Evolutionary conservation across 2,888 invertebrate genomes (phyloP).

Genomic region (Sesia apiformis): DNA sequence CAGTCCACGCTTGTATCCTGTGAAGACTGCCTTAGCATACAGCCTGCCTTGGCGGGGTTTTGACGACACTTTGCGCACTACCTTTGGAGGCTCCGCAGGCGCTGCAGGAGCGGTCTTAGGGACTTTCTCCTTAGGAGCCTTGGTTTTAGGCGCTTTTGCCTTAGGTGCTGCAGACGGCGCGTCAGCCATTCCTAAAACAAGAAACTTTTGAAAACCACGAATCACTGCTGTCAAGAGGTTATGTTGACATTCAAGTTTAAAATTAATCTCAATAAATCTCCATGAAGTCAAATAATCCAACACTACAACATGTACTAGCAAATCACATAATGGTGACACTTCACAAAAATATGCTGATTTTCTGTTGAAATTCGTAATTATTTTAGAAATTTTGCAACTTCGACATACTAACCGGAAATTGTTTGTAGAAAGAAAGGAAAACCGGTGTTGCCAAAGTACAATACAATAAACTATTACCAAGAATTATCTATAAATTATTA

Average conservation of each 20-base stretch:
- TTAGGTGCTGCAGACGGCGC: conserved; percentile 70
- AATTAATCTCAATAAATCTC: conserved; percentile 47
- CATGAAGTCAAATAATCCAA: conserved; percentile 27
- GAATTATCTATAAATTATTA: too few species aligned
- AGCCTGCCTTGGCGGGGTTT: conserved; percentile 85
- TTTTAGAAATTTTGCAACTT: conserved; percentile 21
- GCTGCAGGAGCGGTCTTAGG: conserved; percentile 71
- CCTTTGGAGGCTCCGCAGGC: conserved; percentile 68
- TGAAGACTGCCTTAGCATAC: conserved; percentile 98
- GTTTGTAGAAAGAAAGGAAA: conserved; percentile 49
- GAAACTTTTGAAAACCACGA: background rate
- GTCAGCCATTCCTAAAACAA: conserved; percentile 78
- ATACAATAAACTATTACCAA: too few species aligned
- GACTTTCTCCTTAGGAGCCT: conserved; percentile 74
- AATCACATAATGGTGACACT: conserved; percentile 8
- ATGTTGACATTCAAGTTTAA: conserved; percentile 54
- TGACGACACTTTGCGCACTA: conserved; percentile 62
- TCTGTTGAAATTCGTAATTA: conserved; percentile 8
- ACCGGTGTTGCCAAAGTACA: conserved; percentile 37
- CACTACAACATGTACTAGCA: conserved; percentile 11
- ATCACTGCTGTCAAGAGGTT: conserved; percentile 39
- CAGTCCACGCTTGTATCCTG: conserved; percentile 95
- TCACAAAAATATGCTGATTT: conserved; percentile 24
- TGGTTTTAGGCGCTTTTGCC: conserved; percentile 72
- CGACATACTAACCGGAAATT: conserved; percentile 55